phyloP scores from a whole-genome alignment of 2,113 vertebrate species.

The Egretta garzetta region DNA sequence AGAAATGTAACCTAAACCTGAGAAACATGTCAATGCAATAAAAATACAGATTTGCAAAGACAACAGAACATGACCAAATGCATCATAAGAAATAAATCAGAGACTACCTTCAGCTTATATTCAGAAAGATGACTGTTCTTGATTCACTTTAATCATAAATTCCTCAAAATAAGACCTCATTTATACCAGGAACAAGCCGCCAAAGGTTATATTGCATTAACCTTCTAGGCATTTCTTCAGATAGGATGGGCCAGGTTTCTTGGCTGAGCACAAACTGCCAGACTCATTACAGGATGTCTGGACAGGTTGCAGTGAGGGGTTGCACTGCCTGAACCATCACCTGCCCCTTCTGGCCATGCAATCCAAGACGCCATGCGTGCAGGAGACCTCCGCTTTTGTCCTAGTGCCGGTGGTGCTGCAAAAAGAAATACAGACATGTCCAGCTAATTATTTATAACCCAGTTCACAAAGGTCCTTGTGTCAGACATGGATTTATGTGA shows the following conservation, averaged over 20 bases:
- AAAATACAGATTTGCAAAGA: constrained; percentile 59
- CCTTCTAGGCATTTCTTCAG: constrained; percentile 36
- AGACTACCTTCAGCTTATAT: constrained; percentile 31
- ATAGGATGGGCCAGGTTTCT: not conserved
- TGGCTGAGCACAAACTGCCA: not conserved
- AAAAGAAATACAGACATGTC: constrained; percentile 49
- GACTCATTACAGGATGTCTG: constrained; percentile 39
- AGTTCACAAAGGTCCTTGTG: constrained; percentile 15
- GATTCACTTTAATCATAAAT: constrained; percentile 52
- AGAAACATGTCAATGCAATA: constrained; percentile 53
- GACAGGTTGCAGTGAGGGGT: not conserved
- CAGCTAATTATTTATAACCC: constrained; percentile 32
- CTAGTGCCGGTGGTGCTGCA: not conserved
- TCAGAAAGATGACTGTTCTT: constrained; percentile 29
- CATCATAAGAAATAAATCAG: constrained; percentile 57
- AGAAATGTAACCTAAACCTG: constrained; percentile 56
- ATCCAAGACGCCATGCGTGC: not conserved
- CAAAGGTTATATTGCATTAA: constrained; percentile 54
- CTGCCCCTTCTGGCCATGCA: not conserved
- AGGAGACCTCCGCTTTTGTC: not conserved
- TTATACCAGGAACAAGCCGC: constrained; percentile 22
- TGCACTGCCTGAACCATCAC: not conserved
- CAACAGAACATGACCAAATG: constrained; percentile 61
- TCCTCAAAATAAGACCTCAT: constrained; percentile 42
- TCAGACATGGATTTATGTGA: constrained; percentile 31